These are phyloP conservation scores for Epirrita christyi DNA, from an alignment of 2,888 invertebrate species.

Conservation along the genomic window DNA sequence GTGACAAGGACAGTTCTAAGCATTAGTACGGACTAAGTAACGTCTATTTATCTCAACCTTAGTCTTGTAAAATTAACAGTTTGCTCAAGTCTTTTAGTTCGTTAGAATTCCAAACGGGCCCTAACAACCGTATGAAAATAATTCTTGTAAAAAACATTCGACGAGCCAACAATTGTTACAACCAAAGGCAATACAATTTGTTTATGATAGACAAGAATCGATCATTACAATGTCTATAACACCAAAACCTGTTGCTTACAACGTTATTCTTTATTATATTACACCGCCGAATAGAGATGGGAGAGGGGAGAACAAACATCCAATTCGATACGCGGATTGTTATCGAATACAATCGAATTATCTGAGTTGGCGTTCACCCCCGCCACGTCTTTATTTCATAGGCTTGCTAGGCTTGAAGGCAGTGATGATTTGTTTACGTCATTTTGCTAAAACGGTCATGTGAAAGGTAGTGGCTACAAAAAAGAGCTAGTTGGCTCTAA, in stretches of 20 bases:
- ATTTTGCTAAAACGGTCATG: not conserved
- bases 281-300: conserved; percentile 41
- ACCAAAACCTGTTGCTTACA: conserved; percentile 63
- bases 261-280: conserved; percentile 59
- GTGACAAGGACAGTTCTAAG: no score
- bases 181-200: no score
- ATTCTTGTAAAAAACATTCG: no score
- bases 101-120: no score
- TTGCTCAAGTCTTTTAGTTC: no score
- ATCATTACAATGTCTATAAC: not conserved
- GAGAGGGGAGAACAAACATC: conserved; percentile 55
- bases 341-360: conserved; percentile 81
- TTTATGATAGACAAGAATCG: not conserved
- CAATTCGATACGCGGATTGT: conserved; percentile 71
- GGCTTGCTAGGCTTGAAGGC: not conserved
- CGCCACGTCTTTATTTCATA: conserved; percentile 58
- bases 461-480: no score
- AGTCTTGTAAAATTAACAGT: no score
- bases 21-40: no score
- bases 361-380: conserved; percentile 49
- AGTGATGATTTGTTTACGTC: conserved; percentile 1
- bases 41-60: no score
- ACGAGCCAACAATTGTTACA: no score
- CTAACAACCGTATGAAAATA: no score
- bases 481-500: no score